A percentile compares a stretch with the other conserved stretches of the same genome.
Evolutionary conservation across 2,113 vertebrate genomes (phyloP).

Genomic region (Aldabrachelys gigantea): DNA sequence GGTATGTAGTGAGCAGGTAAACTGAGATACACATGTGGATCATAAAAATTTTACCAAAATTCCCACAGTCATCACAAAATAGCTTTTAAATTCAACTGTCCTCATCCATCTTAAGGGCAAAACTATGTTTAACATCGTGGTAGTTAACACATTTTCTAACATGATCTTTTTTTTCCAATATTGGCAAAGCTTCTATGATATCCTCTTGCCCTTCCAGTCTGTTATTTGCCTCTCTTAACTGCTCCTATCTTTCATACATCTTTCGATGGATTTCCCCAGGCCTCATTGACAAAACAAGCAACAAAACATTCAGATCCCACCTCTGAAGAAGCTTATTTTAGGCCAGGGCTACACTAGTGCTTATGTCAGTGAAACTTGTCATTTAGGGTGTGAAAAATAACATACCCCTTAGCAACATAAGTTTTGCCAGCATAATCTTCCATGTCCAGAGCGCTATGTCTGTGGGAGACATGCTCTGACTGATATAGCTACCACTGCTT

Average conservation of each 20-base stretch:
- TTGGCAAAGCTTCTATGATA: neutral
- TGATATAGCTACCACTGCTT: too few relatives aligned
- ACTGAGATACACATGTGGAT: neutral
- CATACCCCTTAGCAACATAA: too few relatives aligned
- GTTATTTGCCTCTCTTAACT: neutral
- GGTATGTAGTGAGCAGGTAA: neutral
- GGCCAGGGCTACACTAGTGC: too few relatives aligned
- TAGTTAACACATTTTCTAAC: neutral
- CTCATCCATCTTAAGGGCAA: neutral
- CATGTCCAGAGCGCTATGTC: too few relatives aligned
- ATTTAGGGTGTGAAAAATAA: too few relatives aligned
- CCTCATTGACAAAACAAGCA: neutral
- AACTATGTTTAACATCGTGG: neutral
- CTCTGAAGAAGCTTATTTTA: neutral
- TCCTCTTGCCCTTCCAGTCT: neutral
- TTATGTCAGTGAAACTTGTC: too few relatives aligned
- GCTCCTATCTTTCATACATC: neutral
- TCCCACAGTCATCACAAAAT: neutral
- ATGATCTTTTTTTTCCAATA: neutral
- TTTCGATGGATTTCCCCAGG: neutral
- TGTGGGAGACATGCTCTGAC: too few relatives aligned
- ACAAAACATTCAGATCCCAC: fast-evolving
- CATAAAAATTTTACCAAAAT: neutral
- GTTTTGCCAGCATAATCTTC: too few relatives aligned
- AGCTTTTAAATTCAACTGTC: neutral